These are phyloP conservation scores for Syngnathus typhle DNA, from an alignment of 2,113 vertebrate genomes.

Conservation along the genomic window DNA sequence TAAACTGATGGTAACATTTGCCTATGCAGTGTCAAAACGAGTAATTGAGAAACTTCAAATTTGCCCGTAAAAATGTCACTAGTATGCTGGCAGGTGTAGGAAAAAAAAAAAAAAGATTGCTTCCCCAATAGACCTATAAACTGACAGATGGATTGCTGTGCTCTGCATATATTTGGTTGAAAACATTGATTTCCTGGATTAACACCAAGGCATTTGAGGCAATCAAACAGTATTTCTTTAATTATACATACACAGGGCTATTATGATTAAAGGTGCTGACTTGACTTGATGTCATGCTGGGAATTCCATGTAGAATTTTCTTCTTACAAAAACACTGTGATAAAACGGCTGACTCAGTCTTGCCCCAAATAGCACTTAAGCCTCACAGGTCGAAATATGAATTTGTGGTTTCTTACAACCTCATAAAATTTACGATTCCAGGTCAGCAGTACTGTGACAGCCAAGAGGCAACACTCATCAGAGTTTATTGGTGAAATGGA, in stretches of 20 bases:
- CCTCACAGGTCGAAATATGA: conserved; percentile 1
- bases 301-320: conserved; percentile 3
- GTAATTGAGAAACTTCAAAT: no score
- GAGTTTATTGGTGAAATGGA: conserved; percentile 22
- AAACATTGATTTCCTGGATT: conserved; percentile 70
- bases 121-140: conserved; percentile 53
- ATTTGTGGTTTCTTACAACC: conserved; percentile 13
- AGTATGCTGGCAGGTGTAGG: conserved; percentile 16
- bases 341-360: conserved; percentile 14
- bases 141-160: conserved; percentile 70
- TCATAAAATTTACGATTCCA: conserved; percentile 20
- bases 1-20: no score
- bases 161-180: conserved; percentile 59
- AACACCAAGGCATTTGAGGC: conserved; percentile 54
- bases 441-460: conserved; percentile 17
- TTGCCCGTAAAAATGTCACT: no score
- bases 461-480: conserved; percentile 7
- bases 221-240: conserved; percentile 70
- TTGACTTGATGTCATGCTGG: conserved; percentile 32
- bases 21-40: no score
- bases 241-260: conserved; percentile 65
- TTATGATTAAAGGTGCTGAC: conserved; percentile 57
- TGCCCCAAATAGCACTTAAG: conserved; percentile 4
- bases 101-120: conserved; percentile 60
- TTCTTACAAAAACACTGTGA: conserved; percentile 6